Base-by-base conservation (phyloP, 2,113 vertebrate species). In the Heterocephalus glaber region DNA sequence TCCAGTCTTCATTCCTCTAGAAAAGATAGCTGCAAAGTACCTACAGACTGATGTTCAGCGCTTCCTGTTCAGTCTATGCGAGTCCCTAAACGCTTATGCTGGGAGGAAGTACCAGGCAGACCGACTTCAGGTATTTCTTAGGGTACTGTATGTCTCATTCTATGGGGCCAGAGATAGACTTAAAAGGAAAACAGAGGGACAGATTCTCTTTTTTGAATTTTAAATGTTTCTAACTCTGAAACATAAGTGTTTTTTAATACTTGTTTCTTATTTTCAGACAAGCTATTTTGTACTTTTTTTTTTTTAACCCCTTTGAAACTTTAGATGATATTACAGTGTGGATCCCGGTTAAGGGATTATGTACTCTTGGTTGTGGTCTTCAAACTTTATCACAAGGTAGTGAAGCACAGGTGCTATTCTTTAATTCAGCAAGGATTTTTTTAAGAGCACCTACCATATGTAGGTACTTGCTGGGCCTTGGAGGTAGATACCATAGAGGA, bases 91-190 rank as follows among this genome's bases (percentile, higher is more conserved):
- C 1, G 98, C 98, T 52, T 98, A 98, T 0, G 92, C n/a, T 0
- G 96, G 98, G 22, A 98, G 98, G 95, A 98, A 97, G 94, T 98
- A 98, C 97, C 98, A 99, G 96, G 98, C 97, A 14, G 98, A 99
- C n/a, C 98, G 79, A 76, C 92, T 99, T 16, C 97, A 99, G 98
- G 98, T 99, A 98, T 66, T n/a, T 35, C 22, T 38, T 12, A 44
- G 63, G 16, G 35, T 54, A 44, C 74, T 77, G 8, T 3, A 3
- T 65, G 7, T 38, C 52, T 33, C 20, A 10, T 92, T 47, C 66
- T 89, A 54, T 80, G 90, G 90, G 61, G 65, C 17, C 68, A 20
- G 44, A 52, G 70, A 47, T 60, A 86, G 20, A n/a, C 26, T 54
- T 86, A 30, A 52, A 87, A 77, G 86, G 70, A 61, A 77, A 38